Evolutionary conservation across 2,888 invertebrate species (phyloP).

Genomic region (Acanthococcus lagerstroemiae): DNA sequence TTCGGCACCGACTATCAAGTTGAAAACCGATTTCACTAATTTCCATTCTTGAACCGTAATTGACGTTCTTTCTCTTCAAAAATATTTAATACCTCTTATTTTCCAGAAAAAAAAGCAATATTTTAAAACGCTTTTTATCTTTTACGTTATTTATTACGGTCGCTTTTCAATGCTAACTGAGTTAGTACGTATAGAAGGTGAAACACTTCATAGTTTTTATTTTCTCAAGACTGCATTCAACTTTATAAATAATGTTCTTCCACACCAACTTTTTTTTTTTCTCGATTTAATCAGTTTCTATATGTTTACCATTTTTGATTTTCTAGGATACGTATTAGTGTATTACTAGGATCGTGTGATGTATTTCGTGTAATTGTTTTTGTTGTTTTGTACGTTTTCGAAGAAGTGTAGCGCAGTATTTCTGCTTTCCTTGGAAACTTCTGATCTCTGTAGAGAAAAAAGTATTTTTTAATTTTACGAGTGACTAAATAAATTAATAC

Average conservation of each 20-base stretch:
- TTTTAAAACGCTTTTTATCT: no score
- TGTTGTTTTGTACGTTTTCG: neutral
- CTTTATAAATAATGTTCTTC: no score
- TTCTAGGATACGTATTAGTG: no score
- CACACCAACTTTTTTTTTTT: neutral
- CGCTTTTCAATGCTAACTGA: no score
- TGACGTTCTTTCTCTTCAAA: neutral
- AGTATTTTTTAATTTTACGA: neutral
- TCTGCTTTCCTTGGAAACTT: neutral
- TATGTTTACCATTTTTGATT: neutral
- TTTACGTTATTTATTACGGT: no score
- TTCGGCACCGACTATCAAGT: conserved; percentile 64
- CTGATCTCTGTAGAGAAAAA: neutral
- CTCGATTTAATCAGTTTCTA: neutral
- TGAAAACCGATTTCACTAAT: conserved; percentile 91
- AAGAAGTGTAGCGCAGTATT: neutral
- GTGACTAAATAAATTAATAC: neutral
- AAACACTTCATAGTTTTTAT: no score
- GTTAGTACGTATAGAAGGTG: no score
- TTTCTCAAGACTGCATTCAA: no score
- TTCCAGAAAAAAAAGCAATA: no score
- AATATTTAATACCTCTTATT: no score
- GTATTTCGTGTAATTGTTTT: no score
- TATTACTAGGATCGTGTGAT: neutral
- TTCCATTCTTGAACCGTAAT: conserved; percentile 44